Evolutionary conservation across 2,113 vertebrate genomes (phyloP).

Genomic region (Oryctolagus cuniculus): mOryCun1.1 NC_091435.1:161366501-161367000

Average conservation of each 20-base stretch:
- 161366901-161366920: not conserved
- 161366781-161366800: constrained; percentile 59
- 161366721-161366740: constrained; percentile 62
- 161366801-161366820: constrained; percentile 61
- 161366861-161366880: not conserved
- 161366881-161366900: not conserved
- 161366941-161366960: not conserved
- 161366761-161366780: constrained; percentile 35
- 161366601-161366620: constrained; percentile 73
- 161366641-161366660: constrained; percentile 65
- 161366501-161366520: constrained; percentile 80
- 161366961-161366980: not conserved
- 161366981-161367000: not conserved
- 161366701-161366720: not conserved
- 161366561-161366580: not conserved
- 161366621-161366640: not conserved
- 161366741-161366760: constrained; percentile 39
- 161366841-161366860: constrained; percentile 50
- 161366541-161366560: constrained; percentile 65
- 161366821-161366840: constrained; percentile 42
- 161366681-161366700: constrained; percentile 57
- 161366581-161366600: constrained; percentile 60
- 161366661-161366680: constrained; percentile 44
- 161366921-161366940: not conserved
- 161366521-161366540: constrained; percentile 81